Base-by-base conservation (phyloP, 2,113 vertebrate genomes). In the Halichoeres trimaculatus region DNA sequence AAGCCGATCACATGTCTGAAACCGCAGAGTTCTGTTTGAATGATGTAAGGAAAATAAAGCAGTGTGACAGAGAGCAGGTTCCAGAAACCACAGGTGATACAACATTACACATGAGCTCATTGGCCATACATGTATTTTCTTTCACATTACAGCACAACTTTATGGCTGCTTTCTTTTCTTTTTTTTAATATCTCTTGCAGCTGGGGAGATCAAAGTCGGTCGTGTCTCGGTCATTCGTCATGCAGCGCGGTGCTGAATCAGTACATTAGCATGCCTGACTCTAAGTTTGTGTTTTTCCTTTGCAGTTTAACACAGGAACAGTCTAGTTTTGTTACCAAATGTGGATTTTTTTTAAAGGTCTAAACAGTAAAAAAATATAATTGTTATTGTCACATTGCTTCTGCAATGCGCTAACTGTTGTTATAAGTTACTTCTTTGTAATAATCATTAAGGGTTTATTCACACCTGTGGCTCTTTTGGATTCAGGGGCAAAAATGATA, bases 21-120 rank as follows among this genome's bases (percentile, higher is more conserved):
- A 53, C 55, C 5, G 1, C 52, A 56, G 4, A 56, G 20, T 38
- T 13, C 17, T 64, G 54, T 10, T 5, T 40, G 47, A 34, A n/a
- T 76, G 57, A 71, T 2, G 10, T 60, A 52, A 64, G 57, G 57
- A 68, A 68, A 79, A 35, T 2, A 30, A 67, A 68, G 23, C 43
- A 45, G 14, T 19, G 17, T 13, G 52, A 45, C 43, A 45, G 43
- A 14, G 14, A 17, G 14, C 43, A 45, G 16, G 16, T 45, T 45
- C 43, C 43, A 45, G 11, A 48, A 57, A n/a, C 19, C 30, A 54
- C 36, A 41, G 40, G 45, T 65, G 59, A 40, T 24, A 51, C 7
- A 14, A 22, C 30, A 40, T 38, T 50, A 40, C 45, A 45, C 19
- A 51, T 59, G 24, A 43, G n/a, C 59, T 51, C 12, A 34, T 22